Base-by-base conservation (phyloP, 2,888 invertebrate species). In the Mythimna ferrago region DNA sequence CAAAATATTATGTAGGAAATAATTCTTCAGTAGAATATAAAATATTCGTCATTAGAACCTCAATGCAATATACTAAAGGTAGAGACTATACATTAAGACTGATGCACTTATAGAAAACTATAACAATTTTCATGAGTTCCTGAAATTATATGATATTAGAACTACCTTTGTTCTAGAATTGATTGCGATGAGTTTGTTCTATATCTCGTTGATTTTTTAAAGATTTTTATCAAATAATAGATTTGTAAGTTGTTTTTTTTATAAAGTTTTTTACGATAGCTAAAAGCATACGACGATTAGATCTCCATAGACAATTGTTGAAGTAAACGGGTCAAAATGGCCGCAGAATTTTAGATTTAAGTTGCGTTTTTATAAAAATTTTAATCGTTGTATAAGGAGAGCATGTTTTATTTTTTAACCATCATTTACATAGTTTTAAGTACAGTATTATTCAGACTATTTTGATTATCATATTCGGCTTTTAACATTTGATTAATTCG, bases 341-440 rank as follows among this genome's bases (percentile, higher is more conserved):
- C 92, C 92, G 73, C 81, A 81, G 84, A 87, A 82, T 82, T 58
- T 21, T 89, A 89, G 83, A 66, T 73, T 77, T 82, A 91, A 92
- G 89, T 89, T 86, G 86, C 76, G 80, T 87, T 87, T 79, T 85
- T 81, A 85, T 84, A 83, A 84, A 79, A 79, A 83, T 89, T 91
- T 89, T 90, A 89, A 91, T 91, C 87, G 76, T 91, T 89, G 87
- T 88, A 84, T 92, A 87, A 85, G 86, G 76, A 84, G 89, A 91
- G 95, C 95, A 95, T 95, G 95, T 95, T 95, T 95, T 95, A 95
- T 93, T 93, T 92, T 94, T 92, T 93, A 93, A 89, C 89, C 80
- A 83, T 85, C 86, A 86, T 90, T 89, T 88, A 89, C 90, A 88
- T 90, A 89, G 88, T 86, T 89, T 85, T 87, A 89, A 89, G 84